Evolutionary conservation across 2,113 vertebrate species (phyloP), one percentile per base, ranked within the genome.

Genomic region (Epinephelus moara): DNA sequence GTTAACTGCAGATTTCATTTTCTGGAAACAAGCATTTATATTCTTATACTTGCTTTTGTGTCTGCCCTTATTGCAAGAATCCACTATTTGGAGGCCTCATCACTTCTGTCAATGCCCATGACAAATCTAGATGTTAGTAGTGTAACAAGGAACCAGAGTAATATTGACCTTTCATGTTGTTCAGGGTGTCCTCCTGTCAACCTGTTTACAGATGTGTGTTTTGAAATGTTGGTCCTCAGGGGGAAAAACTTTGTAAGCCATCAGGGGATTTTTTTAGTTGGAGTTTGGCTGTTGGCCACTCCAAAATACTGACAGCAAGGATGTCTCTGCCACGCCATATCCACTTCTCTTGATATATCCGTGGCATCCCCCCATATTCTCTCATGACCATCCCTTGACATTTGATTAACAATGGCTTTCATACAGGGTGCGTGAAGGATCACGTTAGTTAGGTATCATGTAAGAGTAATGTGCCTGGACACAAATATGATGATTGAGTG

Each of bases 331-430:
- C 25, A 55, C 9, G 21, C 14, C 6, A 30, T 73, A 74, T 81
- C 71, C 23, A 21, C 45, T 57, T 52, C 50, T 69, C 15, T 52
- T 18, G 66, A 55, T 80, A n/a, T 60, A 27, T 45, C 52, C 21
- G 4, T 66, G 27, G 66, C 42, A 61, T 30, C 21, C 7, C 19
- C 66, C 59, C 45, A 47, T 17, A 63, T 47, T 59, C 15, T 49
- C 4, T 47, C 15, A 17, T 85, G 21, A 47, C 55, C 30, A 50
- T 40, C 47, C 40, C 49, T 18, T 56, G 33, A 77, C 49, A 72
- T 81, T 72, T 80, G 11, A 82, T 55, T 30, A 49, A 60, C 9
- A 30, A 50, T 60, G 45, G 13, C 49, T 60, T 69, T 81, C 3
- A 70, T 47, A 47, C 14, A 15, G 23, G 9, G 6, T 56, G 47